Percentiles rank a stretch among this genome's conserved stretches.
Conservation (phyloP, 35 echinoderm and acorn worm genomes). For the Strongylocentrotus purpuratus region DNA sequence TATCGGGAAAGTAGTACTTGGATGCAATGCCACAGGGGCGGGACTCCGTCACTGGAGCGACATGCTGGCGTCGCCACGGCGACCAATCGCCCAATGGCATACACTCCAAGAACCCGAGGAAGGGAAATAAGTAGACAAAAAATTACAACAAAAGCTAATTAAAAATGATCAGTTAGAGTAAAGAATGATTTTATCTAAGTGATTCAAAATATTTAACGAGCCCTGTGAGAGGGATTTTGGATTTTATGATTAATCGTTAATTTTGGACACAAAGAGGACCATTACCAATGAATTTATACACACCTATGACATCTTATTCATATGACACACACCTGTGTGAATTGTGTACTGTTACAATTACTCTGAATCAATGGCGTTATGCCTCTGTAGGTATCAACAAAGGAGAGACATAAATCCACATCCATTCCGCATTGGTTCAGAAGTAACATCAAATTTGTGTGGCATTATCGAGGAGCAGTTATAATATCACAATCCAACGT, state of each 20-base stretch:
- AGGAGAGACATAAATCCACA: too few species aligned
- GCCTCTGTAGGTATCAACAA: too few species aligned
- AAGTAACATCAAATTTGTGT: too few species aligned
- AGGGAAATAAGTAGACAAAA: slow-evolving; percentile 76
- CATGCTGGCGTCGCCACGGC: slow-evolving; percentile 95
- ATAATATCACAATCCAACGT: too few species aligned
- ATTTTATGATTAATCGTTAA: not conserved
- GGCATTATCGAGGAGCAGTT: too few species aligned
- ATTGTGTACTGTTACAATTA: too few species aligned
- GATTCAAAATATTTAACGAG: not conserved
- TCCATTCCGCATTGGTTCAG: too few species aligned
- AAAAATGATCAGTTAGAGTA: not conserved
- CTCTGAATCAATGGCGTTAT: too few species aligned
- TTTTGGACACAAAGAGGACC: not conserved
- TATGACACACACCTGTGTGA: not conserved
- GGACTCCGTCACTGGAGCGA: slow-evolving; percentile 98
- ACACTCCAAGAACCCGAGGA: slow-evolving; percentile 91
- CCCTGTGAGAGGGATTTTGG: not conserved
- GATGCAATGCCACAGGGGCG: slow-evolving; percentile 95
- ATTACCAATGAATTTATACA: not conserved
- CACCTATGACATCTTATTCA: not conserved
- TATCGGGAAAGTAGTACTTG: slow-evolving; percentile 94
- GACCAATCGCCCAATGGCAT: slow-evolving; percentile 98
- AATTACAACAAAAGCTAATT: not conserved
- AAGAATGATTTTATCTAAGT: not conserved